Base-by-base conservation (phyloP, 2,797 vertebrate genomes). In the Microctenopoma steveboyesi region DNA sequence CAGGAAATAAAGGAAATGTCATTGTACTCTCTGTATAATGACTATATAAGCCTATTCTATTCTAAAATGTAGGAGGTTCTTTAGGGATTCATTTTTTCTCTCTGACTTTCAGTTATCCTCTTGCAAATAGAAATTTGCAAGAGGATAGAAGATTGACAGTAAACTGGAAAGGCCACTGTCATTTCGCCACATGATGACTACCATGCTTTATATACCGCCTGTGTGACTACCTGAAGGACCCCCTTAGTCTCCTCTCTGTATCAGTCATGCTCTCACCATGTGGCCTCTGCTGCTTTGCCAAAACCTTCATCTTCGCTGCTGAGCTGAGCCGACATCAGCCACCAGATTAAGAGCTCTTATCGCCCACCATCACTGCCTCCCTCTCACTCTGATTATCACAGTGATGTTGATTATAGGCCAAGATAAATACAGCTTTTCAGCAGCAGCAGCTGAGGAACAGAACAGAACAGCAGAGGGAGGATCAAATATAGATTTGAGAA, bases 261-360 rank as follows among this genome's bases (percentile, higher is more conserved):
- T 46, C 58, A 43, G 78, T 86, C 86, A 82, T 55, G 66, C 67
- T 64, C 66, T 55, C 40, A 58, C 86, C 84, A 86, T 77, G 83
- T 76, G 84, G 42, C 22, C 43, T 54, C 22, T 5, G 2, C 13
- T 27, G 16, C 43, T 81, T 65, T 76, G 74, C 78, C 78, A 87
- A 81, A 81, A 74, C 43, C 75, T 74, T 85, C 72, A 75, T 79
- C 74, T 52, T 73, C 74, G 40, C 5, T 60, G 46, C 66, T 39
- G 42, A 47, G 28, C 74, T 39, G 51, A 78, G 64, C 60, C 7
- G 27, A 67, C 74, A 71, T 42, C 37, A 65, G 62, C n/a, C 11
- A 39, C 18, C 61, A 49, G 64, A 77, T 72, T 80, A 64, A 55
- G 55, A 67, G 64, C 60, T 45, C 46, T 68, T 22, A 40, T 43